A percentile compares a stretch with the other conserved stretches of the same genome.
Evolutionary conservation across 2,113 vertebrate species (phyloP).

Genomic region (Apodemus speciosus): DNA sequence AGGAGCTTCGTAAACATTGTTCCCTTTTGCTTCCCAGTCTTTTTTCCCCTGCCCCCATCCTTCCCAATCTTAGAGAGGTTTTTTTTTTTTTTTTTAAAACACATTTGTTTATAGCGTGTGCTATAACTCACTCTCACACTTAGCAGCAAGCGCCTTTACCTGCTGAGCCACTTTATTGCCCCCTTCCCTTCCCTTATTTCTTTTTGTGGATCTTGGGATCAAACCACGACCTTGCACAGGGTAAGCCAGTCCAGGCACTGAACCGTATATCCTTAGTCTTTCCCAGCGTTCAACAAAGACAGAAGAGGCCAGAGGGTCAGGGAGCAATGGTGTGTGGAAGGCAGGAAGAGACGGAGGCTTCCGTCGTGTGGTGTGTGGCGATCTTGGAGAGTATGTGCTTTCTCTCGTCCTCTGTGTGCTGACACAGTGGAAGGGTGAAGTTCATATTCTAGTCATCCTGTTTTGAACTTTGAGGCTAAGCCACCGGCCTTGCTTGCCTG

Average conservation of each 20-base stretch:
- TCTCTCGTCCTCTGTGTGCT: conserved; percentile 6
- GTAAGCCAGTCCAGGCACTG: background rate
- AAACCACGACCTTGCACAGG: background rate
- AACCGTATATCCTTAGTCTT: background rate
- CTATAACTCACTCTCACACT: background rate
- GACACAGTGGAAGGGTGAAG: conserved; percentile 21
- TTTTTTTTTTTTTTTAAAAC: background rate
- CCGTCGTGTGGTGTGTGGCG: background rate
- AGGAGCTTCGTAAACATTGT: background rate
- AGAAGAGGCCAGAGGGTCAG: background rate
- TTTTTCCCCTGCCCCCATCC: too few relatives aligned
- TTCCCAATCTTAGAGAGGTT: too few relatives aligned
- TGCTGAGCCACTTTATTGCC: background rate
- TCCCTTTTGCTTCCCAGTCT: background rate
- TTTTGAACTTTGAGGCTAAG: background rate
- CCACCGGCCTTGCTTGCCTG: background rate
- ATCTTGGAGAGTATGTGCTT: background rate
- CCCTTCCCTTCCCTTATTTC: background rate
- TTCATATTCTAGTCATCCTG: conserved; percentile 1
- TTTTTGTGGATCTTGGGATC: background rate
- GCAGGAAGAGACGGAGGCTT: background rate
- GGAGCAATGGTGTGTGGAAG: background rate
- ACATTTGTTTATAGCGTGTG: background rate
- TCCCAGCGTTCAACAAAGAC: background rate
- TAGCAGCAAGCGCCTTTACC: background rate